Percentiles rank a stretch among this genome's conserved stretches.
Conservation (phyloP, 1,140 invertebrate species). For the Arion vulgaris region DNA sequence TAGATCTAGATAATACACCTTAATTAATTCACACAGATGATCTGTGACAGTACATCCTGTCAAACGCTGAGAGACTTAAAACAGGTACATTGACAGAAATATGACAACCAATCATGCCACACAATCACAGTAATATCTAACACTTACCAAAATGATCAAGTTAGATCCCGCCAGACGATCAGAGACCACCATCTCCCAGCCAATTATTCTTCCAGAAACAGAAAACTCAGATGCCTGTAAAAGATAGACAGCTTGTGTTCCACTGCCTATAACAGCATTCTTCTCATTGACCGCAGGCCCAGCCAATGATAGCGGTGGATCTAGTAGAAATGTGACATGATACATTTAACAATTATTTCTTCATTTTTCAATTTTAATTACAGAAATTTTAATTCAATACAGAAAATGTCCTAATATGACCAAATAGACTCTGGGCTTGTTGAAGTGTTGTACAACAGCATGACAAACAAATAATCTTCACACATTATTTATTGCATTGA, state of each 20-base stretch:
- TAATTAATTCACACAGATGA: no score
- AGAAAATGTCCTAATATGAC: no score
- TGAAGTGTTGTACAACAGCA: no score
- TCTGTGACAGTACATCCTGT: no score
- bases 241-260: constrained; percentile 33
- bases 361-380: no score
- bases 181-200: constrained; percentile 40
- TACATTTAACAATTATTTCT: no score
- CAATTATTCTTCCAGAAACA: constrained; percentile 32
- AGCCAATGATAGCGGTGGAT: constrained; percentile 43
- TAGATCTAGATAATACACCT: no score
- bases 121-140: background rate
- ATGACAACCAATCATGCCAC: background rate
- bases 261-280: constrained; percentile 3
- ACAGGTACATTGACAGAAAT: background rate
- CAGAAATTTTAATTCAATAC: no score
- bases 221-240: constrained; percentile 47
- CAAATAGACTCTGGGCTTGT: no score
- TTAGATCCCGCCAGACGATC: constrained; percentile 1
- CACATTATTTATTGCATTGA: no score
- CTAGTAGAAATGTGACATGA: constrained; percentile 33
- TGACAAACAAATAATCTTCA: no score
- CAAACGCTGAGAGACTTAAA: no score
- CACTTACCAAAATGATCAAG: constrained; percentile 42
- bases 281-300: constrained; percentile 39